Conservation (phyloP, 1,140 invertebrate species). For the Polypedilum vanderplanki region DNA sequence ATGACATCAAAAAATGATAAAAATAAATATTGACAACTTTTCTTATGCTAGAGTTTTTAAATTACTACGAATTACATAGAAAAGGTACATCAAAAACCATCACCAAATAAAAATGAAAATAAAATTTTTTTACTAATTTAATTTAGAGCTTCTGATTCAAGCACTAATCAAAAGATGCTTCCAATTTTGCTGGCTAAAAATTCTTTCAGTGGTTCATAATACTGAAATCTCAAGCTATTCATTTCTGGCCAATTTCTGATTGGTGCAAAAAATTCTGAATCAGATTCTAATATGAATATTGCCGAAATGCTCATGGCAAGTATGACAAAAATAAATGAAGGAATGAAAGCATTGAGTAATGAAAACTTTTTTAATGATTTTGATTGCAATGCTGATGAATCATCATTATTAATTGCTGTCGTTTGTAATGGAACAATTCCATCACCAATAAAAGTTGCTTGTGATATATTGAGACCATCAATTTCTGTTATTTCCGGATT, state of each 20-base stretch:
- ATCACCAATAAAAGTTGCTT: conserved; percentile 31
- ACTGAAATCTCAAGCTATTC: conserved; percentile 65
- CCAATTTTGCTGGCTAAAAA: conserved; percentile 48
- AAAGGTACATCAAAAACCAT: background rate
- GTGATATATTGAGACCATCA: conserved; percentile 31
- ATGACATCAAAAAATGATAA: background rate
- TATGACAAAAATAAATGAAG: conserved; percentile 61
- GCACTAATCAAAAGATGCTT: conserved; percentile 27
- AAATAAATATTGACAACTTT: background rate
- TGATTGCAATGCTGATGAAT: conserved; percentile 30
- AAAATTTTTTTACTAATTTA: too few species aligned
- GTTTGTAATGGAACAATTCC: conserved; percentile 30
- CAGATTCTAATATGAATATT: conserved; percentile 65
- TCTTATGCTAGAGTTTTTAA: background rate
- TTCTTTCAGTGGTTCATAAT: conserved; percentile 75
- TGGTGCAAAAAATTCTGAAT: conserved; percentile 59
- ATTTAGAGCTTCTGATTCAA: too few species aligned
- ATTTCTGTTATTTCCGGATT: conserved; percentile 40
- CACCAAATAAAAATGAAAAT: background rate
- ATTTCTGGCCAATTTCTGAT: conserved; percentile 72
- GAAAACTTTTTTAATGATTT: conserved; percentile 48
- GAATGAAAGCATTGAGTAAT: conserved; percentile 61
- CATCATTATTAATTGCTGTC: conserved; percentile 30
- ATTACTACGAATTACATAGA: background rate
- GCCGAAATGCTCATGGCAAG: conserved; percentile 56